These are phyloP conservation scores for Aphodius sticticus DNA, from an alignment of 2,888 invertebrate genomes.

Conservation along the genomic window DNA sequence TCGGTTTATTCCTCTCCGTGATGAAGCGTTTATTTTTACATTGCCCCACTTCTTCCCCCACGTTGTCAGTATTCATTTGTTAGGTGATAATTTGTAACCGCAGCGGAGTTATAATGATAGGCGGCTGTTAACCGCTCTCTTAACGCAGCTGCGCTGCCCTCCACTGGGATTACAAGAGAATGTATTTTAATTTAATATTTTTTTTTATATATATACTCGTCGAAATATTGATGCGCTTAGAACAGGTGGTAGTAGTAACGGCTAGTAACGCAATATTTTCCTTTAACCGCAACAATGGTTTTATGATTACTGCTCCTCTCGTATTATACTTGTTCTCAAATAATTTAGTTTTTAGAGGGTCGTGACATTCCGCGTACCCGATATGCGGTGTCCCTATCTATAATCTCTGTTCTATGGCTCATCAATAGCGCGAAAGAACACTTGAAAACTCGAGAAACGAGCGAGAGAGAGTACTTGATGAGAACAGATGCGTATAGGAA, in stretches of 20 bases:
- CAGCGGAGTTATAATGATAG: background rate
- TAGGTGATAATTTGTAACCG: background rate
- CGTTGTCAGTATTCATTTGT: constrained; percentile 9
- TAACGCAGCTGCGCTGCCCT: background rate
- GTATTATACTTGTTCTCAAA: background rate
- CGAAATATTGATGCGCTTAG: constrained; percentile 12
- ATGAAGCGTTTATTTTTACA: constrained; percentile 20
- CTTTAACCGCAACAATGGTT: background rate
- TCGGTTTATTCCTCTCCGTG: background rate
- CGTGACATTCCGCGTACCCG: background rate
- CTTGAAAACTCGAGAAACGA: background rate
- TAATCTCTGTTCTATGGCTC: background rate
- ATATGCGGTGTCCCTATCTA: background rate
- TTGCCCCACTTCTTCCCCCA: background rate
- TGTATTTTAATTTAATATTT: constrained; percentile 38
- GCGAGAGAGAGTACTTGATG: constrained; percentile 5
- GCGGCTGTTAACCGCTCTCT: background rate
- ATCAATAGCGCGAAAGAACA: background rate
- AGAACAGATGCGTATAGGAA: constrained; percentile 29
- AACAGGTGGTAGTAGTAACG: constrained; percentile 10
- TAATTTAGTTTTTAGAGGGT: constrained; percentile 10
- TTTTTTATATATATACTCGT: constrained; percentile 24
- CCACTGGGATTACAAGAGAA: constrained; percentile 25
- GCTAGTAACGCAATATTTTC: background rate
- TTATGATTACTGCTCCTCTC: constrained; percentile 5